Percentiles rank a stretch among this genome's conserved stretches.
These are phyloP conservation scores for Trematocara unimaculatum DNA, from an alignment of 2,113 vertebrate species.

Conservation along the genomic window DNA sequence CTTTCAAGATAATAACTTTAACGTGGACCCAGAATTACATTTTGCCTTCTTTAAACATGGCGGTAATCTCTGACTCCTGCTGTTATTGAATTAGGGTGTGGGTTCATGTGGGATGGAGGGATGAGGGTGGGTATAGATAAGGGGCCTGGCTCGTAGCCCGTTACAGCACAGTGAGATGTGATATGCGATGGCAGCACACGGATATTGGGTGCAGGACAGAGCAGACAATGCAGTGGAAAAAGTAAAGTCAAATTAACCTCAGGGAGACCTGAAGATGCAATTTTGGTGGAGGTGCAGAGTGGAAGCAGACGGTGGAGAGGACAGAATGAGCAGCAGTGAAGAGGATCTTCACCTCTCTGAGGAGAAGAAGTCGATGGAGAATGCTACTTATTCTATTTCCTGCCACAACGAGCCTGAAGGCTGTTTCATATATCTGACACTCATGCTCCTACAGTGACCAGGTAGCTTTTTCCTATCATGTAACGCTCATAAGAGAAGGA, in stretches of 20 bases:
- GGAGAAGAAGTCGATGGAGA: neutral
- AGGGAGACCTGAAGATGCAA: conserved; percentile 43
- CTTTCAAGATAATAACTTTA: conserved; percentile 78
- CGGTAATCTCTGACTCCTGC: conserved; percentile 73
- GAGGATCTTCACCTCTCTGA: conserved; percentile 32
- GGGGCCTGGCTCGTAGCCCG: conserved; percentile 12
- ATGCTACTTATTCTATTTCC: conserved; percentile 37
- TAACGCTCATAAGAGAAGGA: neutral
- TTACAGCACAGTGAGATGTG: conserved; percentile 12
- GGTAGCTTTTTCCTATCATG: conserved; percentile 18
- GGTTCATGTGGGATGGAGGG: conserved; percentile 19
- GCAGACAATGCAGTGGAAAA: conserved; percentile 62
- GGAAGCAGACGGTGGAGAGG: conserved; percentile 5
- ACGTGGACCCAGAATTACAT: conserved; percentile 75
- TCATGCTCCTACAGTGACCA: conserved; percentile 1
- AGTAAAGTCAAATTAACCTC: conserved; percentile 73
- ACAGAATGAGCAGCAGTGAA: neutral
- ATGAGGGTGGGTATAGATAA: conserved; percentile 43
- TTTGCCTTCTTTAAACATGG: conserved; percentile 73
- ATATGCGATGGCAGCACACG: conserved; percentile 27
- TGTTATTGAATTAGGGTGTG: conserved; percentile 72
- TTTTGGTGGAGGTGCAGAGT: conserved; percentile 35
- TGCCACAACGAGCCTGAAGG: conserved; percentile 10
- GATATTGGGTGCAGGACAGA: conserved; percentile 59
- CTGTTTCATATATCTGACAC: conserved; percentile 47